Evolutionary conservation across 2,888 invertebrate genomes (phyloP).

Genomic region (Adelognathus sp.): DNA sequence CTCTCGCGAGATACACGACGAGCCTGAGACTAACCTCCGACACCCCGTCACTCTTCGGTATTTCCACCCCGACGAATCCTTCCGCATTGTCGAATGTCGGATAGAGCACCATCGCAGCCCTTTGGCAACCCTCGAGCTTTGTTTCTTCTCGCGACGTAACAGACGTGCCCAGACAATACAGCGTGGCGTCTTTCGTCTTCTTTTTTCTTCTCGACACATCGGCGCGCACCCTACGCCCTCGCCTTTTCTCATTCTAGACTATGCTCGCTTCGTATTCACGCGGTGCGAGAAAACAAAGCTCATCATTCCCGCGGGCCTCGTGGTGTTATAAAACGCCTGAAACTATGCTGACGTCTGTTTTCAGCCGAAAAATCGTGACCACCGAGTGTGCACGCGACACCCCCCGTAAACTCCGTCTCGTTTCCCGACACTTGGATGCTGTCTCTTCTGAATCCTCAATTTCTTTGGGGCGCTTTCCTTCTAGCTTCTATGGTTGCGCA

Average conservation of each 20-base stretch:
- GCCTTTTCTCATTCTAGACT: constrained; percentile 7
- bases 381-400: not conserved
- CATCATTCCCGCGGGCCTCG: not conserved
- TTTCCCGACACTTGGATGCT: not conserved
- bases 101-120: not conserved
- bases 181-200: not conserved
- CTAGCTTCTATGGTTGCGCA: not conserved
- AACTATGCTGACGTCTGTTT: not conserved
- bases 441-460: not conserved
- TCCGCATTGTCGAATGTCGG: not conserved
- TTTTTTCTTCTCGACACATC: too few species aligned
- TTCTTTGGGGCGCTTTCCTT: not conserved
- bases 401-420: not conserved
- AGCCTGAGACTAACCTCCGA: not conserved
- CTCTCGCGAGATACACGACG: constrained; percentile 11
- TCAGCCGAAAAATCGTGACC: not conserved
- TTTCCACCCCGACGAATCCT: constrained; percentile 46
- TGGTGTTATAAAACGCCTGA: constrained; percentile 18
- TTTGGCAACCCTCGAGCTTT: constrained; percentile 3
- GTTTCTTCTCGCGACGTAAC: not conserved
- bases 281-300: constrained; percentile 15
- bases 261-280: constrained; percentile 52
- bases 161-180: not conserved
- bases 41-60: constrained; percentile 30
- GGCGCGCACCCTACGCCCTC: too few species aligned